Evolutionary conservation across 2,113 vertebrate species (phyloP), one percentile per base, ranked within the genome.

Genomic region (Otolemur garnettii): DNA sequence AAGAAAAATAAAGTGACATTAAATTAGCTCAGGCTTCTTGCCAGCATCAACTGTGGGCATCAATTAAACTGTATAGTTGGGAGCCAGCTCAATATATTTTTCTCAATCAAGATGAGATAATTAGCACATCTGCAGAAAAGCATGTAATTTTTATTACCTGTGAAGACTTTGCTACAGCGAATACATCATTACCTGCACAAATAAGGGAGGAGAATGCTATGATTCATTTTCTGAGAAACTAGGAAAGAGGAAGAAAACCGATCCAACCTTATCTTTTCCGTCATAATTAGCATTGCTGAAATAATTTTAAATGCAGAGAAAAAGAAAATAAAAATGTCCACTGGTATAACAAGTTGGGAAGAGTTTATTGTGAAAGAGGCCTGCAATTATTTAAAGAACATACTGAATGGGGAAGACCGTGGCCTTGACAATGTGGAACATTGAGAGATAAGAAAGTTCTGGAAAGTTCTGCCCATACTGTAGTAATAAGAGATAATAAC

Each of bases 141-240:
- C 93, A 95, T 96, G 74, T 96, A 96, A 95, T 97, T 98, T 98
- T 98, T 98, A 97, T 98, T 98, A 98, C 98, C 97, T 97, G 59
- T 96, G 89, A 98, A 98, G 95, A 83, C 28, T 98, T 97, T 98
- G 95, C 92, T 95, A 97, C 89, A 91, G 15, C 92, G 87, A 98
- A 98, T 98, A 97, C 96, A 98, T 98, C 96, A 96, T 98, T 98
- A 98, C 97, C 97, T 98, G 96, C 19, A 87, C 91, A 97, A 98
- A 97, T 98, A 98, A 97, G 96, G 97, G 98, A 57, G 72, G 24
- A 62, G 35, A 98, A 85, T 38, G 78, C 97, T 97, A 87, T 95
- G 97, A 72, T 98, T 98, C 59, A 90, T 98, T 98, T 98, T 97
- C 89, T 96, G 88, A 97, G 86, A 85, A 96, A 90, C 60, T 90